Conservation (phyloP, 1,140 invertebrate species). For the Ctenoplectra terminalis region DNA sequence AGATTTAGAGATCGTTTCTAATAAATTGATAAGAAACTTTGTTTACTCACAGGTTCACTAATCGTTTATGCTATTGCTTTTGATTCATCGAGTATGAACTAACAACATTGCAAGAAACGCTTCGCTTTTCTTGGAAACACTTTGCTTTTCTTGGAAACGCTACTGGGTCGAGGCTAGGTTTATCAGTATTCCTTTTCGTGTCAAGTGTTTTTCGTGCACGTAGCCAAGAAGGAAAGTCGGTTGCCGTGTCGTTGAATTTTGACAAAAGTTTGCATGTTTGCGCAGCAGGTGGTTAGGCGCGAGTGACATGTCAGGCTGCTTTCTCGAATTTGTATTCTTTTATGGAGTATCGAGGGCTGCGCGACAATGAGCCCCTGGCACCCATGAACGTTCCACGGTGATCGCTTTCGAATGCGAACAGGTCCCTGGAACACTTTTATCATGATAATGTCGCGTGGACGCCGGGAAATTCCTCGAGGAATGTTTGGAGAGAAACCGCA, state of each 20-base stretch:
- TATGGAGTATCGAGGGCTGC: constrained; percentile 17
- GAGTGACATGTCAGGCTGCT: constrained; percentile 58
- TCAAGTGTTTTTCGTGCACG: constrained; percentile 26
- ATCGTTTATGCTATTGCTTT: too few species aligned
- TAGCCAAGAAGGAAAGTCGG: constrained; percentile 24
- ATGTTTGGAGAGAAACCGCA: constrained; percentile 32
- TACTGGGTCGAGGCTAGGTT: constrained; percentile 35
- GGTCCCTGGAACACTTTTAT: constrained; percentile 48
- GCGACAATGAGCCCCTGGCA: constrained; percentile 46
- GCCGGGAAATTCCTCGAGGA: constrained; percentile 33
- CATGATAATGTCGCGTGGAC: constrained; percentile 50
- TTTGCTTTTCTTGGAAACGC: too few species aligned
- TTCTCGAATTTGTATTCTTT: constrained; percentile 68
- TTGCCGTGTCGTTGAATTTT: constrained; percentile 21
- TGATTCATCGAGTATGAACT: too few species aligned
- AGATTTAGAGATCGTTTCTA: too few species aligned
- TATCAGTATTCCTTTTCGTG: not conserved
- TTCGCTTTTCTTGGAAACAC: too few species aligned
- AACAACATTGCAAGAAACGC: too few species aligned
- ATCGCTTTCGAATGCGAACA: constrained; percentile 27
- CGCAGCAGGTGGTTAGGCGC: constrained; percentile 63
- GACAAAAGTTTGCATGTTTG: constrained; percentile 61
- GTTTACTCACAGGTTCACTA: too few species aligned
- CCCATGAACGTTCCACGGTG: not conserved
- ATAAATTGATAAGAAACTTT: too few species aligned